Evolutionary conservation across 2,888 invertebrate species (phyloP).

Genomic region (Leptinotarsa peninsularis): DNA sequence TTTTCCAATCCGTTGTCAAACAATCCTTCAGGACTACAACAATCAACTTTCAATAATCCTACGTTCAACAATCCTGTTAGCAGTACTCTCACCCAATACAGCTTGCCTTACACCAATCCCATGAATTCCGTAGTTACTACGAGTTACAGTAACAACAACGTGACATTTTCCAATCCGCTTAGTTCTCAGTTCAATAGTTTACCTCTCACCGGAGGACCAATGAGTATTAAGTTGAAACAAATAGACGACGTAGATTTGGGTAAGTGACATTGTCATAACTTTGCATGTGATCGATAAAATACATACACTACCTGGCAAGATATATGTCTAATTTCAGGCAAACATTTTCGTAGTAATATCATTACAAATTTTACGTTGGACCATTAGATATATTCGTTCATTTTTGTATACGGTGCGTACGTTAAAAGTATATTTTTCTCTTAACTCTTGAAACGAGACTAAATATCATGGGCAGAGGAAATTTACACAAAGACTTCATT

Average conservation of each 20-base stretch:
- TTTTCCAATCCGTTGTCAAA: conserved; percentile 67
- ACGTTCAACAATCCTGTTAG: conserved; percentile 66
- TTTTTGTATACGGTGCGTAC: too few species aligned
- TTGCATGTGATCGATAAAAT: background rate
- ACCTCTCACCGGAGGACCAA: conserved; percentile 63
- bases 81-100: conserved; percentile 65
- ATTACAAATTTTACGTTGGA: too few species aligned
- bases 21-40: conserved; percentile 59
- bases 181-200: conserved; percentile 71
- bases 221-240: conserved; percentile 77
- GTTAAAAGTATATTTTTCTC: too few species aligned
- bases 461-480: too few species aligned
- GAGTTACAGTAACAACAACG: conserved; percentile 63
- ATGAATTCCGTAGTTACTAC: conserved; percentile 61
- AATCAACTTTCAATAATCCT: conserved; percentile 53
- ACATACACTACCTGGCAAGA: too few species aligned
- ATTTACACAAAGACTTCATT: too few species aligned
- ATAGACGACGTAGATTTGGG: conserved; percentile 80
- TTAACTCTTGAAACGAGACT: too few species aligned
- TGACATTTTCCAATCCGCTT: conserved; percentile 77
- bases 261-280: conserved; percentile 38
- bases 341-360: too few species aligned
- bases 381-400: too few species aligned
- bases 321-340: too few species aligned
- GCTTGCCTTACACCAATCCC: conserved; percentile 62